Percentiles rank a stretch among this genome's conserved stretches.
Evolutionary conservation across 2,113 vertebrate species (phyloP).

Genomic region (Spilogale gracilis): DNA sequence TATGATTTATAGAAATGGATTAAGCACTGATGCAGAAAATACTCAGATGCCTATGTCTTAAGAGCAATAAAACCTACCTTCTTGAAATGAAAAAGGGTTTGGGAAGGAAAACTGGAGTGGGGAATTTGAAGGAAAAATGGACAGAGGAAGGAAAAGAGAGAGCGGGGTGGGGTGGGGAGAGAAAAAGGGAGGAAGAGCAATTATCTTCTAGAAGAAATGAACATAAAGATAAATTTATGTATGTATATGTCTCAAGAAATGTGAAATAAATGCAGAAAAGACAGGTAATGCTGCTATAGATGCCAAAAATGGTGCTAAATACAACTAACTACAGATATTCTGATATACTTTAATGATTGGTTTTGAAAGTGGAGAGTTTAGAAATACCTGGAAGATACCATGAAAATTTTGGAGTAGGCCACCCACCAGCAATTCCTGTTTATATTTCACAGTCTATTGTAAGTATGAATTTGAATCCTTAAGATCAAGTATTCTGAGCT

Average conservation of each 20-base stretch:
- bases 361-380: neutral
- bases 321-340: neutral
- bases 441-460: constrained; percentile 39
- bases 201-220: neutral
- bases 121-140: neutral
- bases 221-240: neutral
- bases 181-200: neutral
- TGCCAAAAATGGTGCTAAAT: neutral
- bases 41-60: neutral
- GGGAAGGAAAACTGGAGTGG: neutral
- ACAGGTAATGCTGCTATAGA: neutral
- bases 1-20: neutral
- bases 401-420: neutral
- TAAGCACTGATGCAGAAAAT: neutral
- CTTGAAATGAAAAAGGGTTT: neutral
- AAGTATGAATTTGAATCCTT: constrained; percentile 8
- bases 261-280: neutral
- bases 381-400: neutral
- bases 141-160: neutral
- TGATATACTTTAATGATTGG: neutral
- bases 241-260: neutral
- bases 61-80: constrained; percentile 17
- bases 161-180: neutral
- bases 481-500: constrained; percentile 46
- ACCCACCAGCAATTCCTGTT: constrained; percentile 1